These are phyloP conservation scores for Philotrypesis tridentata DNA, from an alignment of 1,140 invertebrate species.

Conservation along the genomic window DNA sequence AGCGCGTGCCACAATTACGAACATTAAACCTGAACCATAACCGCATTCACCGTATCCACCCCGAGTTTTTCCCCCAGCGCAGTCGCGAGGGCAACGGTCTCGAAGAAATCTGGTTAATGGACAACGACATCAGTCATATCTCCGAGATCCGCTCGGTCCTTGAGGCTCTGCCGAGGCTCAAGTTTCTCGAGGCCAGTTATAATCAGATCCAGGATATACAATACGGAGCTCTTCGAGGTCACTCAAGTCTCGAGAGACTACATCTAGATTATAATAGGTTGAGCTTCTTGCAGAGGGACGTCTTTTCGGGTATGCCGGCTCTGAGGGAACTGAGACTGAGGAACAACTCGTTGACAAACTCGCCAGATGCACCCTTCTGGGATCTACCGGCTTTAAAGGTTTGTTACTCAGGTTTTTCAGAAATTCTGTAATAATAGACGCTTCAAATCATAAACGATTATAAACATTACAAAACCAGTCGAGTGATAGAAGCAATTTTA, in stretches of 20 bases:
- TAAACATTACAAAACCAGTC: too few species aligned
- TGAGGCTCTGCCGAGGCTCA: constrained; percentile 83
- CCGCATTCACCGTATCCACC: constrained; percentile 83
- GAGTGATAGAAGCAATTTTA: too few species aligned
- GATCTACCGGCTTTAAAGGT: constrained; percentile 86
- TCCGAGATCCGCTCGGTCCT: constrained; percentile 81
- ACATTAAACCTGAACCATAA: constrained; percentile 87
- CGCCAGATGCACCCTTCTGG: constrained; percentile 82
- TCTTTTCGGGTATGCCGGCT: constrained; percentile 87
- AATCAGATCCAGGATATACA: constrained; percentile 85
- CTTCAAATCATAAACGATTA: too few species aligned
- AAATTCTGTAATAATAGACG: too few species aligned
- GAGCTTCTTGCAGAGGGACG: constrained; percentile 81
- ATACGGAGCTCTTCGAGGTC: constrained; percentile 83
- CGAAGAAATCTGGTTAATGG: constrained; percentile 84
- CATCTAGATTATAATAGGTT: constrained; percentile 87
- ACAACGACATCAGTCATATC: constrained; percentile 84
- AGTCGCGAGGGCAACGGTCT: constrained; percentile 77
- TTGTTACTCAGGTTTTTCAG: too few species aligned
- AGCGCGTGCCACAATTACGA: constrained; percentile 82
- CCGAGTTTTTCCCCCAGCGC: constrained; percentile 83
- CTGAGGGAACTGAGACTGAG: constrained; percentile 84
- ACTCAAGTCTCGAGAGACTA: constrained; percentile 84
- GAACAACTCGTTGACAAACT: constrained; percentile 83
- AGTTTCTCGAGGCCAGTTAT: constrained; percentile 84